Evolutionary conservation across 2,113 vertebrate genomes (phyloP).

Genomic region (Jacana jacana): DNA sequence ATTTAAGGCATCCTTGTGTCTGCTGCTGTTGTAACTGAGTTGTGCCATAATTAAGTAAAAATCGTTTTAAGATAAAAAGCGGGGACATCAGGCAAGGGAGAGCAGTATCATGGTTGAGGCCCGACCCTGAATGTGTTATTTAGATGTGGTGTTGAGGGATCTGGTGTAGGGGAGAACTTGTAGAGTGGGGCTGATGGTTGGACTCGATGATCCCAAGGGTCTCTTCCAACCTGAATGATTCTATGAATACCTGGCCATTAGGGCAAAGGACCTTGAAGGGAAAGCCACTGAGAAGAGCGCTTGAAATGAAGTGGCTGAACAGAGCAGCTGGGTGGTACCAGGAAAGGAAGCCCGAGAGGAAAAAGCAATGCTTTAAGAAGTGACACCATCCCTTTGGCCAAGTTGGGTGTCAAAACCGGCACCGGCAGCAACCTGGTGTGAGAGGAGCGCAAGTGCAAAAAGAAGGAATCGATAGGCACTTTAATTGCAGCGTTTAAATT

Average conservation of each 20-base stretch:
- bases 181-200: too few relatives aligned
- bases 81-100: not conserved
- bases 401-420: not conserved
- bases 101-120: not conserved
- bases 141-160: too few relatives aligned
- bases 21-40: not conserved
- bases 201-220: too few relatives aligned
- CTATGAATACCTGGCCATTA: not conserved
- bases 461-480: not conserved
- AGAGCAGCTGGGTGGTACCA: not conserved
- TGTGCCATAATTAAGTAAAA: slow-evolving; percentile 20
- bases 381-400: accelerated
- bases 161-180: too few relatives aligned
- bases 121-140: too few relatives aligned
- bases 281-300: not conserved
- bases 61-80: not conserved
- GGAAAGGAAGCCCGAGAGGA: not conserved
- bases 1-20: not conserved
- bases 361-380: not conserved
- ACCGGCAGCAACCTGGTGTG: not conserved
- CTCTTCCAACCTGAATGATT: too few relatives aligned
- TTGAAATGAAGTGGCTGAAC: not conserved
- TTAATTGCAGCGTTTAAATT: not conserved
- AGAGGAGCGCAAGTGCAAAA: not conserved
- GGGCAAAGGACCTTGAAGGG: not conserved